Conservation (phyloP, 64 coral and sea anemone genomes). For the Catalaphyllia jardinei region DNA sequence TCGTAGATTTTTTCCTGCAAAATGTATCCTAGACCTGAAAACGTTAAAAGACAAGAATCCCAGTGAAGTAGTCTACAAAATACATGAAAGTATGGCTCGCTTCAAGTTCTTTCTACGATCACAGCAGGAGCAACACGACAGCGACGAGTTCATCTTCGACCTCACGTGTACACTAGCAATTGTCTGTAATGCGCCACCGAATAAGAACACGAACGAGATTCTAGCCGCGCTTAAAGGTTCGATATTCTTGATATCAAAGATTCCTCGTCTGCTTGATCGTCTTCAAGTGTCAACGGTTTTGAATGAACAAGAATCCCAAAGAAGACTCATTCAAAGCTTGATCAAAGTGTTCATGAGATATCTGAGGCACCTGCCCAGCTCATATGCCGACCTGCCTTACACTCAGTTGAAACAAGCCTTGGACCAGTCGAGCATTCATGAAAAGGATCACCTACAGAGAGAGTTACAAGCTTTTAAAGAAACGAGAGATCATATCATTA, state of each 20-base stretch:
- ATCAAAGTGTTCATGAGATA: constrained; percentile 51
- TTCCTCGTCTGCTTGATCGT: constrained; percentile 26
- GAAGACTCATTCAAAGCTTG: constrained; percentile 7
- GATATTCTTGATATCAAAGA: background rate
- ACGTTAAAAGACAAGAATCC: background rate
- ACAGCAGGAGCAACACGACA: background rate
- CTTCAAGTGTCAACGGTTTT: background rate
- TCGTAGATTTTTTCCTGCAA: background rate
- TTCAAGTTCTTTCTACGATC: background rate
- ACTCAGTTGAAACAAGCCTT: constrained; percentile 50
- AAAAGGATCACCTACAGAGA: constrained; percentile 22
- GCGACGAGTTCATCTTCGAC: constrained; percentile 7
- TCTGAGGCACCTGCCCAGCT: constrained; percentile 63
- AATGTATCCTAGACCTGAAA: background rate
- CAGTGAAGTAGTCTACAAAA: background rate
- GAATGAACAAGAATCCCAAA: background rate
- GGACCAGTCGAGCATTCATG: constrained; percentile 3
- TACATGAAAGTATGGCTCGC: background rate
- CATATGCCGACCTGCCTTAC: constrained; percentile 68
- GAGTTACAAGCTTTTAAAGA: constrained; percentile 33
- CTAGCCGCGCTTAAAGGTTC: constrained; percentile 27
- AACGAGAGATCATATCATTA: constrained; percentile 66
- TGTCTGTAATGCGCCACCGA: background rate
- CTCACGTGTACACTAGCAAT: background rate
- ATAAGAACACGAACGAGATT: constrained; percentile 2